Evolutionary conservation across 2,113 vertebrate genomes (phyloP).

Genomic region (Sardina pilchardus): DNA sequence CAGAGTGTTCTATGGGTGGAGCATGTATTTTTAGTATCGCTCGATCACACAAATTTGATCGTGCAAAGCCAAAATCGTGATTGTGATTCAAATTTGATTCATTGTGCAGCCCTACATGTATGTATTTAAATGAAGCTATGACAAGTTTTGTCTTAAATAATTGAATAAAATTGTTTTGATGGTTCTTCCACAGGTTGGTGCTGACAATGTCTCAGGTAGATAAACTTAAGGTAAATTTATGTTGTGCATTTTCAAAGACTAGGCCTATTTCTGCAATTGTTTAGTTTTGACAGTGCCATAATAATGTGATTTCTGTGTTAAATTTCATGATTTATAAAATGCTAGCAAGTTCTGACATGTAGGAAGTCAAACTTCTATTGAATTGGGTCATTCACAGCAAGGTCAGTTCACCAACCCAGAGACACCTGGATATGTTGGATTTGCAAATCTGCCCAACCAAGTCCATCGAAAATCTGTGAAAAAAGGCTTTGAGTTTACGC

Average conservation of each 20-base stretch:
- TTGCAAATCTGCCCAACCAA: conserved; percentile 97
- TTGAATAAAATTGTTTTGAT: not conserved
- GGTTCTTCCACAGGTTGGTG: conserved; percentile 51
- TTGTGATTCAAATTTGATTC: not conserved
- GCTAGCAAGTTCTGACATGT: too few relatives aligned
- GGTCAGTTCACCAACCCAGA: conserved; percentile 94
- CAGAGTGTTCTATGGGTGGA: too few relatives aligned
- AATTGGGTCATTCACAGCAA: conserved; percentile 68
- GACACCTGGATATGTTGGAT: conserved; percentile 97
- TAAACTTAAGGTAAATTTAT: conserved; percentile 72
- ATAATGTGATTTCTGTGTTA: not conserved
- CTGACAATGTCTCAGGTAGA: conserved; percentile 75
- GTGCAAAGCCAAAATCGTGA: too few relatives aligned
- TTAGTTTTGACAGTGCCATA: too few relatives aligned
- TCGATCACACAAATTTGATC: too few relatives aligned
- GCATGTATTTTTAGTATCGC: too few relatives aligned
- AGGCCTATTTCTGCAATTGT: not conserved
- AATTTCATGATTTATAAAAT: not conserved
- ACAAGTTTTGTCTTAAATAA: not conserved
- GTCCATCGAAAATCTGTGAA: conserved; percentile 98
- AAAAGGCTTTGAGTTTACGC: conserved; percentile 97
- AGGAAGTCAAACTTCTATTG: too few relatives aligned
- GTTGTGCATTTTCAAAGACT: not conserved
- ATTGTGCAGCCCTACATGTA: not conserved
- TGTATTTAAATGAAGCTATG: too few relatives aligned